Evolutionary conservation across 2,113 vertebrate genomes (phyloP).

Genomic region (Lipophrys pholis): DNA sequence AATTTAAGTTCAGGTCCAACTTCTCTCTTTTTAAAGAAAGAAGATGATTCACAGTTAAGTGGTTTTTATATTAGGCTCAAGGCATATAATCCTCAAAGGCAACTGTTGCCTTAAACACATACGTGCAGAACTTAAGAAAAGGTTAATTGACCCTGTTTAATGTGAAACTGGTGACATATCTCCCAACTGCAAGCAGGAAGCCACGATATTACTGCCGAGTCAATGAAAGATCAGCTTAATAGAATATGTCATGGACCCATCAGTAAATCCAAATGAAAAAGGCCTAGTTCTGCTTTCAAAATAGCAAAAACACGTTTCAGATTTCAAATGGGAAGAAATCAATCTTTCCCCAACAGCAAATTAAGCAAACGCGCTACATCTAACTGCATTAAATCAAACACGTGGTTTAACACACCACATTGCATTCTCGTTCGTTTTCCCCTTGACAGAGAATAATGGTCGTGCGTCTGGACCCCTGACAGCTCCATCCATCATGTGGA

Average conservation of each 20-base stretch:
- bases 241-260: not conserved
- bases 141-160: not conserved
- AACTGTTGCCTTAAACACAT: too few species aligned
- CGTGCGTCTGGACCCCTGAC: not conserved
- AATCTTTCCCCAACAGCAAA: not conserved
- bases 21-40: too few species aligned
- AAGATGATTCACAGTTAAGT: too few species aligned
- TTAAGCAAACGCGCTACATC: not conserved
- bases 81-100: too few species aligned
- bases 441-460: not conserved
- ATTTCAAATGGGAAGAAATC: not conserved
- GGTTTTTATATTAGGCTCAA: too few species aligned
- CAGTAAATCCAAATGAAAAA: not conserved
- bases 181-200: not conserved
- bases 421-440: slow-evolving; percentile 5
- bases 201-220: not conserved
- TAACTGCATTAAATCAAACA: not conserved
- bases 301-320: too few species aligned
- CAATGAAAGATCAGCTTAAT: not conserved
- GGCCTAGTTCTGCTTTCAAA: too few species aligned
- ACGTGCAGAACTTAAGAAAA: not conserved
- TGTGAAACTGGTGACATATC: not conserved
- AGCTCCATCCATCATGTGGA: not conserved
- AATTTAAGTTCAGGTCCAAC: too few species aligned
- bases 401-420: not conserved